These are phyloP conservation scores for Otolemur crassicaudatus DNA, from an alignment of 2,797 vertebrate genomes.

Conservation along the genomic window DNA sequence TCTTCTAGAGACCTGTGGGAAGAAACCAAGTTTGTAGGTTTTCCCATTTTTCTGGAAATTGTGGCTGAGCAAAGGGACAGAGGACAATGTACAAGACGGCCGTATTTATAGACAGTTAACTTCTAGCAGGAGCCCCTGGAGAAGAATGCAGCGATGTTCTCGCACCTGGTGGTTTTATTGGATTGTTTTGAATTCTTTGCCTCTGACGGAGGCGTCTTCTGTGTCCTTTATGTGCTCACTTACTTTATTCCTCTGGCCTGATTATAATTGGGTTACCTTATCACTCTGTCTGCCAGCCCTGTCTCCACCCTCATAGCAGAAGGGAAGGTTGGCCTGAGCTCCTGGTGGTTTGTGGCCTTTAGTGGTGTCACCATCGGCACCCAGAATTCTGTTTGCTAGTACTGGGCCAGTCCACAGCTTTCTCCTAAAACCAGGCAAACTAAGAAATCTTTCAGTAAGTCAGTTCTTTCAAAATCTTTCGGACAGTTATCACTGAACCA, in stretches of 20 bases:
- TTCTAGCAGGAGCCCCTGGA: background rate
- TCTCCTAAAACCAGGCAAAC: background rate
- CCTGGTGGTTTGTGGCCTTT: background rate
- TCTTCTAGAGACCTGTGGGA: background rate
- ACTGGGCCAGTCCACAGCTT: background rate
- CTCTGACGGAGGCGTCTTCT: background rate
- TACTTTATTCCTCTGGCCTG: background rate
- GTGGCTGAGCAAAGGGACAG: background rate
- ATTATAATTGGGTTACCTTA: background rate
- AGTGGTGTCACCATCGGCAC: background rate
- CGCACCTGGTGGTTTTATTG: background rate
- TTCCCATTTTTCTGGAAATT: background rate
- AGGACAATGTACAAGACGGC: background rate
- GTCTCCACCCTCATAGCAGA: background rate
- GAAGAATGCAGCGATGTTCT: background rate
- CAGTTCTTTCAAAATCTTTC: background rate
- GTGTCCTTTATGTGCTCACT: background rate
- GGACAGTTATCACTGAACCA: background rate
- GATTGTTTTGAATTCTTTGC: background rate
- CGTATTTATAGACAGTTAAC: background rate
- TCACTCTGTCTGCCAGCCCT: background rate
- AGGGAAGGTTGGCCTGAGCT: background rate
- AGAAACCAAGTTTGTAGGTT: background rate
- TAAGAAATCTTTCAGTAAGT: conserved; percentile 10
- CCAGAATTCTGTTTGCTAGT: background rate